A percentile compares a stretch with the other conserved stretches of the same genome.
Evolutionary conservation across 2,888 invertebrate genomes (phyloP).

Genomic region (Hofmannophila pseudospretella): DNA sequence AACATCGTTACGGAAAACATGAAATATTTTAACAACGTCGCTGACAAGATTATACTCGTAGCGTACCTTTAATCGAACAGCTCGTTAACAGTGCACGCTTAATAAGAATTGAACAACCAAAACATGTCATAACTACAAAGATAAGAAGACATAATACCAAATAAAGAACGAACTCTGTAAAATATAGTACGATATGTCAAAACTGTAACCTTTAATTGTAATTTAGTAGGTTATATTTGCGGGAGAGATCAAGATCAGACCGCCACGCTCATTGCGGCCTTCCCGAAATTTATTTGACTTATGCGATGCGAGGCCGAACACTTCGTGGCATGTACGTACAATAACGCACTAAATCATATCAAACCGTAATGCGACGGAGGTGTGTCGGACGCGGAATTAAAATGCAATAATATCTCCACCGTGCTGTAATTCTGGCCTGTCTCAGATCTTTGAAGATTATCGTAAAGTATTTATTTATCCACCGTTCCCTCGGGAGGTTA

Average conservation of each 20-base stretch:
- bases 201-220: slow-evolving; percentile 48
- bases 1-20: too few species aligned
- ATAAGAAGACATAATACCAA: too few species aligned
- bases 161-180: slow-evolving; percentile 20
- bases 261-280: slow-evolving; percentile 41
- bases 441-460: slow-evolving; percentile 68
- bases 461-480: slow-evolving; percentile 76
- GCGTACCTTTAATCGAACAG: too few species aligned
- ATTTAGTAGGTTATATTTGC: slow-evolving; percentile 53
- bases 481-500: slow-evolving; percentile 65
- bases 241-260: slow-evolving; percentile 50
- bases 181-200: slow-evolving; percentile 44
- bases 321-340: slow-evolving; percentile 36
- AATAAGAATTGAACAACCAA: too few species aligned
- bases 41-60: too few species aligned
- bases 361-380: slow-evolving; percentile 64
- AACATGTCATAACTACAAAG: too few species aligned
- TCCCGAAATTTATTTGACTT: slow-evolving; percentile 55
- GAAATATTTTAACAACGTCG: too few species aligned
- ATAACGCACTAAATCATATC: slow-evolving; percentile 68
- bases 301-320: slow-evolving; percentile 32
- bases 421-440: slow-evolving; percentile 67
- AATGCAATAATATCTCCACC: slow-evolving; percentile 71
- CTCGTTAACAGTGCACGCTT: too few species aligned
- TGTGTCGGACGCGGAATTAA: slow-evolving; percentile 66